phyloP scores from a whole-genome alignment of 2,888 invertebrate species.

The Therioaphis trifolii region DNA sequence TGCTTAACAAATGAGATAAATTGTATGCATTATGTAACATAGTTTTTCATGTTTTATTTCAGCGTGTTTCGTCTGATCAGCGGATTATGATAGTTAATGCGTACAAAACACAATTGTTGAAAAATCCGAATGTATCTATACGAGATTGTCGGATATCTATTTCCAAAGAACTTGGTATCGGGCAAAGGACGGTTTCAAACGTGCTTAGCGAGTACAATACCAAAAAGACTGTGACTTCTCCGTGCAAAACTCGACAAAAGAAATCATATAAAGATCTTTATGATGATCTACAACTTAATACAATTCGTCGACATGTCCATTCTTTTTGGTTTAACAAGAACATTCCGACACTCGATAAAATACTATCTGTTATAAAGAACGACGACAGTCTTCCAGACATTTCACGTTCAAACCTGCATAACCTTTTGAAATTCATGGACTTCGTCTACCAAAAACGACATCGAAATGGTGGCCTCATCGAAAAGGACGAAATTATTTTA shows the following conservation, averaged over 20 bases:
- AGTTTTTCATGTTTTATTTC: background rate
- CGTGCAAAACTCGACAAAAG: too few relatives aligned
- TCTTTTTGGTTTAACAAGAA: too few relatives aligned
- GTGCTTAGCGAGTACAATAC: background rate
- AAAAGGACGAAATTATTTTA: constrained; percentile 23
- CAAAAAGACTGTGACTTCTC: too few relatives aligned
- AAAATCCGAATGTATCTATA: background rate
- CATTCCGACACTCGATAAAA: background rate
- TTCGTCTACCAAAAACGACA: background rate
- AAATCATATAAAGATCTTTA: too few relatives aligned
- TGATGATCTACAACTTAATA: too few relatives aligned
- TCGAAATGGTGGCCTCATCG: background rate
- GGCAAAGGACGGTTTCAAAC: background rate
- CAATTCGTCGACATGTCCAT: too few relatives aligned
- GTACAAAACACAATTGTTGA: background rate
- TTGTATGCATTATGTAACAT: background rate
- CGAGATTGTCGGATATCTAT: background rate
- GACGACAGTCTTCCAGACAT: constrained; percentile 8
- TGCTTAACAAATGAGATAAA: background rate
- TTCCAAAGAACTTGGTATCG: background rate
- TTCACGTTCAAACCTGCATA: background rate
- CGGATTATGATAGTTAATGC: background rate
- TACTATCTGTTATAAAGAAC: too few relatives aligned
- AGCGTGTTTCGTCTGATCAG: background rate
- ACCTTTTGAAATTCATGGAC: background rate